These are phyloP conservation scores for Stenchaetothrips biformis DNA, from an alignment of 2,888 invertebrate species.

Conservation along the genomic window DNA sequence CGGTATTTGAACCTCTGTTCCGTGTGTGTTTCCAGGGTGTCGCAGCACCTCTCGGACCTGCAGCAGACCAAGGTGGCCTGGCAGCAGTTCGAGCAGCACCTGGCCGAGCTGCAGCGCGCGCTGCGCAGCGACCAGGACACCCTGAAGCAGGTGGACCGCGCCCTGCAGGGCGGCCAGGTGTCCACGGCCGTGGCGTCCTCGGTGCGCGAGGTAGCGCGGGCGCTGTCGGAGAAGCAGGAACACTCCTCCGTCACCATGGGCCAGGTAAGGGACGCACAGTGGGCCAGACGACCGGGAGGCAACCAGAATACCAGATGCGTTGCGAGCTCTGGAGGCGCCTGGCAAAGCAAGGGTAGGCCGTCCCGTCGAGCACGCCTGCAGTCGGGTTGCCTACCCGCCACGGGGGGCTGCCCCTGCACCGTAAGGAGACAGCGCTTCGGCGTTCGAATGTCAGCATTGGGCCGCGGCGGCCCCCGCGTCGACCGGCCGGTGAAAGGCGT, in stretches of 20 bases:
- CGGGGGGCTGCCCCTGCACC: no score
- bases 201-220: slow-evolving; percentile 54
- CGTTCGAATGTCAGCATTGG: no score
- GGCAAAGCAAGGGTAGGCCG: no score
- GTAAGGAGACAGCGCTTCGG: no score
- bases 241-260: neutral
- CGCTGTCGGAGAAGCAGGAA: slow-evolving; percentile 52
- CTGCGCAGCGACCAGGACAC: slow-evolving; percentile 65
- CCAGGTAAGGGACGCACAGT: neutral
- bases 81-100: slow-evolving; percentile 70
- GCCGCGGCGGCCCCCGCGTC: no score
- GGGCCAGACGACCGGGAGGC: no score
- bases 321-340: no score
- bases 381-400: no score
- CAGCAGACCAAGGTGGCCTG: slow-evolving; percentile 67
- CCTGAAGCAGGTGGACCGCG: slow-evolving; percentile 51
- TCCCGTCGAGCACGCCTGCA: no score
- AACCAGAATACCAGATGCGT: no score
- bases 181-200: slow-evolving; percentile 52
- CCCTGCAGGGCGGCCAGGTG: slow-evolving; percentile 47
- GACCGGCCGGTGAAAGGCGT: no score
- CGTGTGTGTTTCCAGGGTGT: slow-evolving; percentile 53
- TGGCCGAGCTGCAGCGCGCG: slow-evolving; percentile 71
- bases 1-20: no score
- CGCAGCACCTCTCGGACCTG: slow-evolving; percentile 64